Conservation (phyloP, 2,113 vertebrate genomes). For the Rana temporaria region DNA sequence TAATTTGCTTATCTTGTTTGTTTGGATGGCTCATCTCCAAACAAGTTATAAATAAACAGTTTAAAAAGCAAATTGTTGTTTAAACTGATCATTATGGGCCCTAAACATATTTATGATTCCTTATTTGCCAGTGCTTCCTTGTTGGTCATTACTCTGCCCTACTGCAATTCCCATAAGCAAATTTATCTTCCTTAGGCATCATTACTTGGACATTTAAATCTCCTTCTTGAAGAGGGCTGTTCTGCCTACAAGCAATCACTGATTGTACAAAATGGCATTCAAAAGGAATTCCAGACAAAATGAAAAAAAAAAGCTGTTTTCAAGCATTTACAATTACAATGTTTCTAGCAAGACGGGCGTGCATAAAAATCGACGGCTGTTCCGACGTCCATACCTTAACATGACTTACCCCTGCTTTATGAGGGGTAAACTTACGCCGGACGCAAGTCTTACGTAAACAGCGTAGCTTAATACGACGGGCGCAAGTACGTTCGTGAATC, state of each 20-base stretch:
- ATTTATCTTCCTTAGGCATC: conserved; percentile 45
- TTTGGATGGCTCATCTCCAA: conserved; percentile 44
- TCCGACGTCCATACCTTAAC: too few relatives aligned
- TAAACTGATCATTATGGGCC: conserved; percentile 48
- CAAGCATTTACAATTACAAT: too few relatives aligned
- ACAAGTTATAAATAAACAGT: conserved; percentile 49
- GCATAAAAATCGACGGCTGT: too few relatives aligned
- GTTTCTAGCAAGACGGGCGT: too few relatives aligned
- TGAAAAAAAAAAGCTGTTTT: too few relatives aligned
- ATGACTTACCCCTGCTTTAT: too few relatives aligned
- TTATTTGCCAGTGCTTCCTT: conserved; percentile 41
- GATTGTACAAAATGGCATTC: background rate
- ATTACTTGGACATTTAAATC: conserved; percentile 34
- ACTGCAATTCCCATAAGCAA: conserved; percentile 37
- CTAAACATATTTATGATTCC: conserved; percentile 52
- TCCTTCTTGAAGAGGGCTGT: conserved; percentile 23
- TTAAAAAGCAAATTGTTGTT: conserved; percentile 54
- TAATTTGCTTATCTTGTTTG: conserved; percentile 56
- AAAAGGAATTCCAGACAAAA: background rate
- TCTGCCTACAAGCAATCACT: background rate
- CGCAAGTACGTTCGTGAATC: too few relatives aligned
- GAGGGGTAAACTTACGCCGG: too few relatives aligned
- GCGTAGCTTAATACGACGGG: too few relatives aligned
- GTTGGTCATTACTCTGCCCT: conserved; percentile 34
- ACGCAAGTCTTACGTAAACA: too few relatives aligned